A percentile compares a stretch with the other conserved stretches of the same genome.
Evolutionary conservation across 2,888 invertebrate species (phyloP).

Genomic region (Agriopis aurantiaria): DNA sequence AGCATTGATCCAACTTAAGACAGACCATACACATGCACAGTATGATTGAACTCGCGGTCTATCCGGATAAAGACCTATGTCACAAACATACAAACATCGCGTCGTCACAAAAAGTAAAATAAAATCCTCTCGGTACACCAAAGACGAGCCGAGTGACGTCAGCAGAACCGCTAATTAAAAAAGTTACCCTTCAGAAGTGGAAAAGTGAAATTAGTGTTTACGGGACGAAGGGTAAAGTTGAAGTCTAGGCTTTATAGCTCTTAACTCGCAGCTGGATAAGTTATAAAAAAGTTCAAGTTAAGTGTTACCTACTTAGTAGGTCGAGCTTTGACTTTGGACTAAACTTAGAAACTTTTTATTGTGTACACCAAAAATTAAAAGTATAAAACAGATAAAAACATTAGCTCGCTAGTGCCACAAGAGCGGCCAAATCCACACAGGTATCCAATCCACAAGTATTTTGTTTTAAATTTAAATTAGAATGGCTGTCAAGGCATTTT

Average conservation of each 20-base stretch:
- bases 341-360: too few species aligned
- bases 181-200: conserved; percentile 6
- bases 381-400: too few species aligned
- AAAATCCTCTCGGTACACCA: background rate
- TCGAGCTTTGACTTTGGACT: background rate
- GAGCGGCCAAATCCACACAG: too few species aligned
- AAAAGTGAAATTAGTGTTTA: conserved; percentile 19
- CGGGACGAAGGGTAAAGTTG: background rate
- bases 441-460: too few species aligned
- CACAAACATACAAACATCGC: background rate
- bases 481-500: too few species aligned
- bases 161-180: conserved; percentile 27
- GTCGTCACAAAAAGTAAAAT: background rate
- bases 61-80: too few species aligned
- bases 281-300: conserved; percentile 2
- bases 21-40: too few species aligned
- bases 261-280: background rate
- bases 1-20: too few species aligned
- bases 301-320: background rate
- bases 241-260: background rate
- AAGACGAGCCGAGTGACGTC: background rate
- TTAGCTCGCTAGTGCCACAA: too few species aligned
- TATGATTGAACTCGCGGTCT: background rate
- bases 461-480: too few species aligned
- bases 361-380: too few species aligned